phyloP scores from a whole-genome alignment of 2,797 vertebrate genomes.

The Potorous gilbertii region DNA sequence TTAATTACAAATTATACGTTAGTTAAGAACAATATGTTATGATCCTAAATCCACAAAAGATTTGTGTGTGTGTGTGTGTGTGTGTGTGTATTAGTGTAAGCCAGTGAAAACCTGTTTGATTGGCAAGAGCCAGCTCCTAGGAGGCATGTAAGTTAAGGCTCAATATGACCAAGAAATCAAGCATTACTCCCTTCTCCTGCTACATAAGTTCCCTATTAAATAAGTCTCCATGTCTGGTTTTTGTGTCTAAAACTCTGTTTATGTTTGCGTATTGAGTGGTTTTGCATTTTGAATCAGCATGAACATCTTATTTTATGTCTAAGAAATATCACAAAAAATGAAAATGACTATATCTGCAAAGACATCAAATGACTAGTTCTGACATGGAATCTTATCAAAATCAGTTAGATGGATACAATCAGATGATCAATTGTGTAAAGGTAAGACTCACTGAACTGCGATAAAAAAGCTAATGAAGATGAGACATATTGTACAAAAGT shows the following conservation, averaged over 20 bases:
- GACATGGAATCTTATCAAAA: neutral
- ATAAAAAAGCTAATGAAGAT: neutral
- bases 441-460: neutral
- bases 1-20: neutral
- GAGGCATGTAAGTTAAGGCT: neutral
- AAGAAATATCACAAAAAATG: neutral
- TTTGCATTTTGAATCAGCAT: neutral
- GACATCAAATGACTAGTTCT: neutral
- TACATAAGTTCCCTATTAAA: neutral
- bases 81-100: neutral
- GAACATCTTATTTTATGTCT: neutral
- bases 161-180: neutral
- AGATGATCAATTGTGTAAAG: neutral
- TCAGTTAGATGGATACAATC: neutral
- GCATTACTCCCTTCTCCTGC: neutral
- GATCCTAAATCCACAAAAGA: neutral
- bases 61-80: too few species aligned
- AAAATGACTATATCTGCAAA: neutral
- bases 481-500: neutral
- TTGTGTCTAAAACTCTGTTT: neutral
- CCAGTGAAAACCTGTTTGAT: neutral
- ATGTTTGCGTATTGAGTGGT: neutral
- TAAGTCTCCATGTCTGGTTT: neutral
- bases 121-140: neutral
- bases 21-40: neutral